A percentile compares a stretch with the other conserved stretches of the same genome.
phyloP scores from a whole-genome alignment of 2,888 invertebrate species.

The Diarsia rubi region DNA sequence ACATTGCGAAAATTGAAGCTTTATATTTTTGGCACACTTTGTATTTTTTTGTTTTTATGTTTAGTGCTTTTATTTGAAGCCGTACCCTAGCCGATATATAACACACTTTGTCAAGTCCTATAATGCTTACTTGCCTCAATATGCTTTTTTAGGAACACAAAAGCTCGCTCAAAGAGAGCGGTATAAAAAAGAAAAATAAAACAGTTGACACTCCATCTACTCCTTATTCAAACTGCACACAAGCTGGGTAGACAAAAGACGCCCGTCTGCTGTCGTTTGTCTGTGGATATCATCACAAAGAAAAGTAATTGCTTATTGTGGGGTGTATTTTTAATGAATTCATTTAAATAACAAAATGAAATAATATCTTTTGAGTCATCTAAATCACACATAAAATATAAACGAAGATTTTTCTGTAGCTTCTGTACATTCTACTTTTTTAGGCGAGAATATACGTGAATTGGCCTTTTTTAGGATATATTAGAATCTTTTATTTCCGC shows the following conservation, averaged over 20 bases:
- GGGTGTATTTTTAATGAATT: slow-evolving; percentile 12
- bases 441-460: too few relatives aligned
- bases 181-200: background rate
- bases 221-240: slow-evolving; percentile 40
- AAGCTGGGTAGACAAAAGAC: slow-evolving; percentile 20
- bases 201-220: slow-evolving; percentile 14
- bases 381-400: background rate
- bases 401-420: background rate
- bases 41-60: background rate
- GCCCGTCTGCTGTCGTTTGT: background rate
- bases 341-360: background rate
- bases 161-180: background rate
- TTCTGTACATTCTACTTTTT: background rate
- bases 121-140: background rate
- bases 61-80: background rate
- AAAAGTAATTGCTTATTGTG: background rate
- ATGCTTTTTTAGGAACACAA: background rate
- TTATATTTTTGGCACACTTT: background rate
- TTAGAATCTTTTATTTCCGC: too few relatives aligned
- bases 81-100: background rate
- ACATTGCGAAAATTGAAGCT: background rate
- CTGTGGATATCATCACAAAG: background rate
- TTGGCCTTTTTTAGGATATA: too few relatives aligned
- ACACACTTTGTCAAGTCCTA: background rate
- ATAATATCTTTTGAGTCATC: background rate